phyloP scores from a whole-genome alignment of 92 coral and sea anemone genomes.

The Zoanthus gigantus region DNA sequence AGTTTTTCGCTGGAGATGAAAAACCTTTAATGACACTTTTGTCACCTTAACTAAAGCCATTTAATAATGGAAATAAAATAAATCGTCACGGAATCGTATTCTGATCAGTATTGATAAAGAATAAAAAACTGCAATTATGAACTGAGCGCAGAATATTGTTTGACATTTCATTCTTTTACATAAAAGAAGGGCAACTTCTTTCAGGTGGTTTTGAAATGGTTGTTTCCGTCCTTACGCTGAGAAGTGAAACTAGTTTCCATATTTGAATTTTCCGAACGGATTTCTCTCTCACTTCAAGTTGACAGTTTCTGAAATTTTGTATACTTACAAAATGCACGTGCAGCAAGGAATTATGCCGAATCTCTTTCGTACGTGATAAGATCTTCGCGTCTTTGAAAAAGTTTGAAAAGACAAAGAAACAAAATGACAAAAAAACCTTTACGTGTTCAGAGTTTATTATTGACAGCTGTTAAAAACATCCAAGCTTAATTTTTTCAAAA shows the following conservation, averaged over 20 bases:
- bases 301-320: slow-evolving; percentile 7
- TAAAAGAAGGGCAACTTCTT: background rate
- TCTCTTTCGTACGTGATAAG: background rate
- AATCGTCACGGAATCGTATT: slow-evolving; percentile 35
- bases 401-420: background rate
- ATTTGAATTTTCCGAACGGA: slow-evolving; percentile 10
- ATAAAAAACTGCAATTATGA: no score
- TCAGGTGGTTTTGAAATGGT: background rate
- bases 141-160: background rate
- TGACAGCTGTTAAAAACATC: slow-evolving; percentile 30
- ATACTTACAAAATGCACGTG: slow-evolving; percentile 17
- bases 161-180: background rate
- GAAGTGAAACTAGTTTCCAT: background rate
- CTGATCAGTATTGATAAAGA: background rate
- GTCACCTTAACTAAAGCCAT: slow-evolving; percentile 11
- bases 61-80: slow-evolving; percentile 13
- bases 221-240: no score
- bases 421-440: background rate
- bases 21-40: slow-evolving; percentile 11
- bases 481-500: background rate
- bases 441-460: slow-evolving; percentile 7
- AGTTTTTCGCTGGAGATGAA: background rate
- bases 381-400: background rate
- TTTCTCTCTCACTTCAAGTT: slow-evolving; percentile 15
- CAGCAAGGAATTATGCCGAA: background rate